A percentile compares a stretch with the other conserved stretches of the same genome.
Conservation (phyloP, 2,888 invertebrate genomes). For the Allophyes oxyacanthae region DNA sequence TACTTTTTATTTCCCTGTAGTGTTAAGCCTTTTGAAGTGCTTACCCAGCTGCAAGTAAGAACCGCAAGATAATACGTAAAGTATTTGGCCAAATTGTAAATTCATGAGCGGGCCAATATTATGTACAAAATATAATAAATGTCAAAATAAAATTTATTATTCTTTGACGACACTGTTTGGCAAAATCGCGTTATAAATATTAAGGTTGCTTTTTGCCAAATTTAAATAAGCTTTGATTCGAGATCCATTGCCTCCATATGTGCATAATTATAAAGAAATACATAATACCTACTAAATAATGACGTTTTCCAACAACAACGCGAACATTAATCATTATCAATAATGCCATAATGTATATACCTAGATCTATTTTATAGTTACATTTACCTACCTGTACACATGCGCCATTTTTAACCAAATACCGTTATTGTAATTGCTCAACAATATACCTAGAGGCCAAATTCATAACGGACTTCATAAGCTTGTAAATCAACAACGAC, state of each 20-base stretch:
- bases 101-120: constrained; percentile 42
- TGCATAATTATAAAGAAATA: constrained; percentile 24
- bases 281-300: constrained; percentile 18
- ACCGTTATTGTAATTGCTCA: constrained; percentile 62
- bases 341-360: constrained; percentile 61
- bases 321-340: constrained; percentile 40
- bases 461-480: constrained; percentile 47
- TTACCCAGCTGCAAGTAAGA: not conserved
- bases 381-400: constrained; percentile 52
- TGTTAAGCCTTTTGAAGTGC: constrained; percentile 6
- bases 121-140: constrained; percentile 47
- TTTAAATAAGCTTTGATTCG: constrained; percentile 29
- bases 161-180: constrained; percentile 11
- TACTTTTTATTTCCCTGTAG: constrained; percentile 10
- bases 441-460: constrained; percentile 49
- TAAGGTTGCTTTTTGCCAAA: constrained; percentile 8
- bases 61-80: constrained; percentile 20
- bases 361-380: constrained; percentile 57
- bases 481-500: constrained; percentile 28
- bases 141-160: constrained; percentile 22
- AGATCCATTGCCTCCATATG: constrained; percentile 29
- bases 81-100: constrained; percentile 40
- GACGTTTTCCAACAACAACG: constrained; percentile 33
- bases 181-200: constrained; percentile 4
- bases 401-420: constrained; percentile 71